Percentiles rank a stretch among this genome's conserved stretches.
phyloP scores from a whole-genome alignment of 1,140 invertebrate genomes.

The Whitmania pigra region DNA sequence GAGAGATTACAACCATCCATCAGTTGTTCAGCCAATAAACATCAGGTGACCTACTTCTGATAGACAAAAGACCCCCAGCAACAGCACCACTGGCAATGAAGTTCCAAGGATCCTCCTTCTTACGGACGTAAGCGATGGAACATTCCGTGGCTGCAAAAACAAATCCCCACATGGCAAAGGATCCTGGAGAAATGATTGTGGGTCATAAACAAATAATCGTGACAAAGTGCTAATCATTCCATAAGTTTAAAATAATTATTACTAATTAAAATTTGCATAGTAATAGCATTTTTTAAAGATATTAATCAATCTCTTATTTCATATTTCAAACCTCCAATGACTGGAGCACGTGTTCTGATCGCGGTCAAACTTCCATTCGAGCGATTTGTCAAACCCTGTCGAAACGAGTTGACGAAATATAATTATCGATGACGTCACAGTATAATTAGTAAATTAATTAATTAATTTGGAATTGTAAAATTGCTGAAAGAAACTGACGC shows the following conservation, averaged over 20 bases:
- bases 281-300: no score
- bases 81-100: conserved; percentile 90
- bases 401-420: neutral
- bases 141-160: conserved; percentile 96
- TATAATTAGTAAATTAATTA: neutral
- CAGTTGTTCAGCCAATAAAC: no score
- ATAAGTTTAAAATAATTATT: no score
- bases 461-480: neutral
- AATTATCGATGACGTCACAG: neutral
- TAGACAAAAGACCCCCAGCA: conserved; percentile 84
- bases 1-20: neutral
- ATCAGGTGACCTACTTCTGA: conserved; percentile 62
- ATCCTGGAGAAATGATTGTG: conserved; percentile 32
- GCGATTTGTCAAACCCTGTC: conserved; percentile 43
- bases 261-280: no score
- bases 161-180: conserved; percentile 56
- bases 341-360: conserved; percentile 73
- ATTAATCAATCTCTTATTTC: neutral
- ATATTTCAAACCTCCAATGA: conserved; percentile 62
- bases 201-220: no score
- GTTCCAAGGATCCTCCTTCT: conserved; percentile 95
- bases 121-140: conserved; percentile 75
- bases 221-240: no score
- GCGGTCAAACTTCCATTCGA: conserved; percentile 64
- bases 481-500: conserved; percentile 34